Percentiles rank a stretch among this genome's conserved stretches.
These are phyloP conservation scores for Rhagophthalmus giganteus DNA, from an alignment of 2,888 invertebrate genomes.

Conservation along the genomic window DNA sequence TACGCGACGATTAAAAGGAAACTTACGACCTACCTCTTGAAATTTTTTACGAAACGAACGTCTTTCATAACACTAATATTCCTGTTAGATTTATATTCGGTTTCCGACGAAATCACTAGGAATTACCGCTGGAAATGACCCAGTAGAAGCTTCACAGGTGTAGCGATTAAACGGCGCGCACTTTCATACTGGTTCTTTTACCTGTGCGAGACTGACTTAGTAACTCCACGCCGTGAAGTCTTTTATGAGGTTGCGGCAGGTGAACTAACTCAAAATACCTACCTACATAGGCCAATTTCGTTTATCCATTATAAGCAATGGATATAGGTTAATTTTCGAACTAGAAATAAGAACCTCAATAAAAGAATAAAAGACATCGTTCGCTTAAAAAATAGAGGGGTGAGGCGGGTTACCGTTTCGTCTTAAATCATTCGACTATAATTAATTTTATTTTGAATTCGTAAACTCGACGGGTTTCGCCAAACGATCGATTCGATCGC, in stretches of 20 bases:
- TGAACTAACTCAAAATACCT: constrained; percentile 36
- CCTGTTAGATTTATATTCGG: constrained; percentile 1
- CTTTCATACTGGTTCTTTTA: constrained; percentile 34
- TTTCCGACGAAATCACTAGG: constrained; percentile 21
- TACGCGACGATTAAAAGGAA: too few species aligned
- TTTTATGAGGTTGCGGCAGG: constrained; percentile 35
- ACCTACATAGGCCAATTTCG: constrained; percentile 23
- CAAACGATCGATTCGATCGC: too few species aligned
- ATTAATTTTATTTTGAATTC: too few species aligned
- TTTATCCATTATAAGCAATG: neutral
- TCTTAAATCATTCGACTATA: too few species aligned
- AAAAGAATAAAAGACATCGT: too few species aligned
- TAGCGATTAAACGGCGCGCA: constrained; percentile 30
- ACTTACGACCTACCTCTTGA: neutral
- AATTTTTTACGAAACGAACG: neutral
- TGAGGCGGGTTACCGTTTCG: too few species aligned
- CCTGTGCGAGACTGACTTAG: constrained; percentile 40
- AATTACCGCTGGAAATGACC: constrained; percentile 27
- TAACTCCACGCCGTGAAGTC: constrained; percentile 37
- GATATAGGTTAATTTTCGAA: too few species aligned
- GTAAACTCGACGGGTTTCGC: too few species aligned
- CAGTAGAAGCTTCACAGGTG: constrained; percentile 30
- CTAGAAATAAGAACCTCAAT: too few species aligned
- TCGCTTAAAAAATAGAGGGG: too few species aligned
- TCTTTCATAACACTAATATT: neutral